Evolutionary conservation across 2,888 invertebrate species (phyloP).

Genomic region (Fragum sueziense): DNA sequence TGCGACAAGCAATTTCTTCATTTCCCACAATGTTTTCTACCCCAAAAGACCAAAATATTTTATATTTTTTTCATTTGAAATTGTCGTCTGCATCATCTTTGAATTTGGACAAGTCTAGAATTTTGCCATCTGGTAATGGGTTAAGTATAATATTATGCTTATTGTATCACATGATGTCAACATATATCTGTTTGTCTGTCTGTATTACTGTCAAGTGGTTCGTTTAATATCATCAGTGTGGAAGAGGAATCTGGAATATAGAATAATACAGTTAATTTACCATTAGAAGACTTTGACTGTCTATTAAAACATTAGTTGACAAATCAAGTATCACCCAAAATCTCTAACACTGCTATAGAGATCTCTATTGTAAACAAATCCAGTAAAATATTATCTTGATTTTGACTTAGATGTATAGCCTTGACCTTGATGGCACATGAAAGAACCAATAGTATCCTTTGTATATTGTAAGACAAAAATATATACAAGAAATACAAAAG

Average conservation of each 20-base stretch:
- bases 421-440: neutral
- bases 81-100: too few species aligned
- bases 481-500: too few species aligned
- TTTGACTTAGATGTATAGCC: neutral
- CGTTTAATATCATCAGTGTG: constrained; percentile 42
- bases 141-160: neutral
- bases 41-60: too few species aligned
- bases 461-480: neutral
- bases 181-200: constrained; percentile 18
- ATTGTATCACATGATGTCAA: constrained; percentile 3
- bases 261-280: neutral
- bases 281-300: neutral
- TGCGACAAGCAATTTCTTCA: neutral
- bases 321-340: neutral
- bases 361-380: neutral
- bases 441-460: neutral
- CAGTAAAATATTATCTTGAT: neutral
- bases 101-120: too few species aligned
- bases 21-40: neutral
- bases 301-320: neutral
- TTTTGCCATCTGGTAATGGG: too few species aligned
- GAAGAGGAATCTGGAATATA: constrained; percentile 38
- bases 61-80: too few species aligned
- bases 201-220: neutral
- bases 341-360: neutral